These are phyloP conservation scores for Ceyx margarethae DNA, from an alignment of 2,113 vertebrate species.

Conservation along the genomic window DNA sequence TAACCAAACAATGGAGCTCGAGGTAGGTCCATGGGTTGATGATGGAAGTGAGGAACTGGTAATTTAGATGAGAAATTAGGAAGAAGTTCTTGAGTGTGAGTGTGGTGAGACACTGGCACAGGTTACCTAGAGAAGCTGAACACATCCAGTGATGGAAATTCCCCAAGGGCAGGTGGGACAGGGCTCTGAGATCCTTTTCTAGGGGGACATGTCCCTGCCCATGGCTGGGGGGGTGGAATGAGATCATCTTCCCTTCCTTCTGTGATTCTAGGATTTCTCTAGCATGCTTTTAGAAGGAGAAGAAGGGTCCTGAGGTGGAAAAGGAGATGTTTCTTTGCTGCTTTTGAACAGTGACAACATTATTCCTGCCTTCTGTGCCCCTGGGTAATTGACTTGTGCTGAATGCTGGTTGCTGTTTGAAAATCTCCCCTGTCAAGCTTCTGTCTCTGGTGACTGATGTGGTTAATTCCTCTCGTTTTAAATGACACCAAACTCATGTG, in stretches of 20 bases:
- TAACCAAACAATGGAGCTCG: not conserved
- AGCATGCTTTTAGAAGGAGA: not conserved
- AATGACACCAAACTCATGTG: not conserved
- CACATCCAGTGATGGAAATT: no score
- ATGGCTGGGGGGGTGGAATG: no score
- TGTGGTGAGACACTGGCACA: no score
- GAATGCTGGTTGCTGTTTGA: not conserved
- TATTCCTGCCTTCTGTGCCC: not conserved
- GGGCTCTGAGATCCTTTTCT: no score
- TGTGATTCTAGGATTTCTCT: no score
- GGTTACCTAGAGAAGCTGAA: no score
- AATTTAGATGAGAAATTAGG: no score
- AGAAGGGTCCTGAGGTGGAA: not conserved
- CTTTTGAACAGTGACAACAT: not conserved
- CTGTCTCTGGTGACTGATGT: not conserved
- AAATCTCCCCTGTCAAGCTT: not conserved
- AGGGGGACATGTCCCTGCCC: no score
- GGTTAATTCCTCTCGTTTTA: not conserved
- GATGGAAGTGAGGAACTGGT: not conserved
- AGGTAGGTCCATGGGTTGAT: not conserved
- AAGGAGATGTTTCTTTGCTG: not conserved
- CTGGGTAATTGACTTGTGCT: not conserved
- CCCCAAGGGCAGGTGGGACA: no score
- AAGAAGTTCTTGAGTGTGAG: no score
- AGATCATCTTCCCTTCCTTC: no score